phyloP scores from a whole-genome alignment of 2,113 vertebrate genomes.

The Eudyptes chrysolophus region DNA sequence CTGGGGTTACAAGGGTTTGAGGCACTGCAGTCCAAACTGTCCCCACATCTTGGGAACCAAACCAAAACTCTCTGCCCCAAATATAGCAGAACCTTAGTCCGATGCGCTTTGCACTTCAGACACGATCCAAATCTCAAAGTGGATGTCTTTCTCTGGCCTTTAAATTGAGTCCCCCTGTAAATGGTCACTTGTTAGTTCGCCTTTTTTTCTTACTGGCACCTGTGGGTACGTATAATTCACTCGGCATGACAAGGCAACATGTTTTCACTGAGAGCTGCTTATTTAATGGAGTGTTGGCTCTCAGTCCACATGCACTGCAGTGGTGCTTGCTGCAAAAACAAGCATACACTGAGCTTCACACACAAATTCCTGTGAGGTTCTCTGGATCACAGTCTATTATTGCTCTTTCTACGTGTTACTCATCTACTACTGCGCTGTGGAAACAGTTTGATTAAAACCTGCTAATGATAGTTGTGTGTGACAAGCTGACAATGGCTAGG shows the following conservation, averaged over 20 bases:
- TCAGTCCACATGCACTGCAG: background rate
- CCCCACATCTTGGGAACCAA: background rate
- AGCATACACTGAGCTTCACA: background rate
- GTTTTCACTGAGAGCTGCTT: background rate
- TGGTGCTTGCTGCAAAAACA: background rate
- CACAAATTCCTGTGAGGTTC: background rate
- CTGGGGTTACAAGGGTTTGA: background rate
- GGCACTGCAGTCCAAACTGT: background rate
- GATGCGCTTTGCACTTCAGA: background rate
- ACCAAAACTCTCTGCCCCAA: background rate
- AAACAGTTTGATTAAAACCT: background rate
- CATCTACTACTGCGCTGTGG: background rate
- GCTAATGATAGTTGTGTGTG: background rate
- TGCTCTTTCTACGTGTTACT: background rate
- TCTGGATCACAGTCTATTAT: background rate
- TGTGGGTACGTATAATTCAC: background rate
- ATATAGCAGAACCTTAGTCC: background rate
- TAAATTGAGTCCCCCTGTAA: background rate
- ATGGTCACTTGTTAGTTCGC: background rate
- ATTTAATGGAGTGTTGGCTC: background rate
- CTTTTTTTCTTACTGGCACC: background rate
- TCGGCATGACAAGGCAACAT: accelerated
- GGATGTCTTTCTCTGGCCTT: background rate
- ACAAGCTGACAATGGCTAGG: background rate
- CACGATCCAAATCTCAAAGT: background rate